These are phyloP conservation scores for Apostichopus californicus DNA, from an alignment of 35 echinoderm and acorn worm species.

Conservation along the genomic window DNA sequence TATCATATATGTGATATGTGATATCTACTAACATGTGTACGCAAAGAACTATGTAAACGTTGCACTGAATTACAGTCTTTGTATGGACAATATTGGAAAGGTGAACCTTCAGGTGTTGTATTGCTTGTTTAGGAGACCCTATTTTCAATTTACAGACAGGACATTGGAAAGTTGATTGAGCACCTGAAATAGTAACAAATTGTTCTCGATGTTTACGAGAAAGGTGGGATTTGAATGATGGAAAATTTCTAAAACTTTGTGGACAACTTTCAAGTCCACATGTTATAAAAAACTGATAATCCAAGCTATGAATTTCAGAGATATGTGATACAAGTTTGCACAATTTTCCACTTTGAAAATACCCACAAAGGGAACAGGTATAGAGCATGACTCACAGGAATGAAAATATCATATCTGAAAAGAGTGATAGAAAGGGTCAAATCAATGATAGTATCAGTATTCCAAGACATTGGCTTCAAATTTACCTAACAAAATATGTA, in stretches of 20 bases:
- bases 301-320: conserved; percentile 20
- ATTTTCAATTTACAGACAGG: too few species aligned
- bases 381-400: not conserved
- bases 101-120: too few species aligned
- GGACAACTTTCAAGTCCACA: conserved; percentile 29
- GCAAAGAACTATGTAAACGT: conserved; percentile 35
- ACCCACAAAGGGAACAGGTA: conserved; percentile 21
- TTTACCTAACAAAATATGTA: too few species aligned
- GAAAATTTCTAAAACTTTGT: conserved; percentile 31
- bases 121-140: too few species aligned
- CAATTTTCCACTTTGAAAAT: conserved; percentile 24
- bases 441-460: too few species aligned
- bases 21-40: conserved; percentile 35
- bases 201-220: too few species aligned
- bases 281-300: conserved; percentile 34
- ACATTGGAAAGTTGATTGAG: too few species aligned
- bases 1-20: conserved; percentile 11
- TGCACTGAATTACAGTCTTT: conserved; percentile 48
- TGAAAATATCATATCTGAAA: too few species aligned
- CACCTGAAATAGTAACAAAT: not conserved
- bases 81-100: not conserved
- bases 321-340: conserved; percentile 28
- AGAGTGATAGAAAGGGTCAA: too few species aligned
- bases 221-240: conserved; percentile 20
- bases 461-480: too few species aligned